These are phyloP conservation scores for Hestina assimilis DNA, from an alignment of 1,140 invertebrate genomes.

Conservation along the genomic window DNA sequence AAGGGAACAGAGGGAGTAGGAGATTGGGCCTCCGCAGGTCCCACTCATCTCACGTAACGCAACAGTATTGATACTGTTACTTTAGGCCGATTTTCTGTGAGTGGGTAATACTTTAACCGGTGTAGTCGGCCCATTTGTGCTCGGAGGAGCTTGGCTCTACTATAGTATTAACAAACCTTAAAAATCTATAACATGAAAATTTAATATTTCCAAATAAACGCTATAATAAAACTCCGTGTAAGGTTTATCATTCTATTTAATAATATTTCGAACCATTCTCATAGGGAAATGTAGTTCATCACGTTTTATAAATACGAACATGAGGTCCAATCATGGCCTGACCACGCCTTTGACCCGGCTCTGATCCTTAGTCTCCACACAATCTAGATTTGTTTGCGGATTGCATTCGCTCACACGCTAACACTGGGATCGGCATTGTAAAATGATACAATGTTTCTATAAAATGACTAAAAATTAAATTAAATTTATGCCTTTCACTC, in stretches of 20 bases:
- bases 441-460: not conserved
- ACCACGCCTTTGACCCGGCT: slow-evolving; percentile 30
- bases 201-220: not conserved
- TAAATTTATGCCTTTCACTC: too few species aligned
- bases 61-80: too few species aligned
- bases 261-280: slow-evolving; percentile 19
- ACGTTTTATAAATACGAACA: slow-evolving; percentile 26
- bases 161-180: too few species aligned
- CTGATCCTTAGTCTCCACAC: slow-evolving; percentile 19
- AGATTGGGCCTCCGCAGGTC: too few species aligned
- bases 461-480: too few species aligned
- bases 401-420: slow-evolving; percentile 23
- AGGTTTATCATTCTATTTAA: slow-evolving; percentile 16
- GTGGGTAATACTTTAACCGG: too few species aligned
- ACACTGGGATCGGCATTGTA: not conserved
- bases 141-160: too few species aligned
- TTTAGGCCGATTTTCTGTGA: too few species aligned
- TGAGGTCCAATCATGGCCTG: slow-evolving; percentile 30
- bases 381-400: slow-evolving; percentile 23
- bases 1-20: too few species aligned
- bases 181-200: not conserved
- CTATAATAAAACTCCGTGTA: not conserved
- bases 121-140: too few species aligned
- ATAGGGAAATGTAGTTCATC: slow-evolving; percentile 24
- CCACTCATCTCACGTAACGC: too few species aligned